Conservation (phyloP, 1,140 invertebrate genomes). For the Drosophila pectinifera region DNA sequence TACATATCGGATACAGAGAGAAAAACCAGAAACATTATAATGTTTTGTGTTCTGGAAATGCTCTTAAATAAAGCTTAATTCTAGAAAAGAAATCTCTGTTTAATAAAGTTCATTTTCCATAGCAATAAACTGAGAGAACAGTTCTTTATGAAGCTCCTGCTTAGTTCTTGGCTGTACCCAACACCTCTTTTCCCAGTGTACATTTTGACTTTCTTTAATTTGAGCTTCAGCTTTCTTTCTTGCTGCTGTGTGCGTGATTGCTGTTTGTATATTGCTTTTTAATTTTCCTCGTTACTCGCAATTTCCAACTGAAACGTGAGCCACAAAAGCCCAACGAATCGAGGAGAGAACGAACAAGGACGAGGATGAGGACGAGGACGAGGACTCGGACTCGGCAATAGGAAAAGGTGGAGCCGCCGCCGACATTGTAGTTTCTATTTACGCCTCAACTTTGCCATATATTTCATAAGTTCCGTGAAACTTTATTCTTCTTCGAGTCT, state of each 20-base stretch:
- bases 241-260: slow-evolving; percentile 67
- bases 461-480: slow-evolving; percentile 66
- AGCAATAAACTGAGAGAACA: too few species aligned
- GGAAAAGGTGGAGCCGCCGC: slow-evolving; percentile 6
- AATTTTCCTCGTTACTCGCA: slow-evolving; percentile 76
- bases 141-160: too few species aligned
- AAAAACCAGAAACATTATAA: too few species aligned
- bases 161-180: neutral
- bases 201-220: slow-evolving; percentile 67
- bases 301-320: slow-evolving; percentile 65
- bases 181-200: slow-evolving; percentile 1
- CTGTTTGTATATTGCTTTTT: slow-evolving; percentile 82
- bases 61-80: accelerated
- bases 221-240: slow-evolving; percentile 51
- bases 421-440: slow-evolving; percentile 67
- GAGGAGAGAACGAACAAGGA: neutral
- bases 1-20: neutral
- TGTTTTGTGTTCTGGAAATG: too few species aligned
- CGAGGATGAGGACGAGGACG: too few species aligned
- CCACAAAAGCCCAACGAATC: slow-evolving; percentile 20
- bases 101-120: neutral
- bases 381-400: neutral
- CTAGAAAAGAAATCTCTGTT: too few species aligned
- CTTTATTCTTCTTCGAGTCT: slow-evolving; percentile 27
- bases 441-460: slow-evolving; percentile 58